Percentiles rank a stretch among this genome's conserved stretches.
Conservation (phyloP, 2,113 vertebrate species). For the Pandion haliaetus region DNA sequence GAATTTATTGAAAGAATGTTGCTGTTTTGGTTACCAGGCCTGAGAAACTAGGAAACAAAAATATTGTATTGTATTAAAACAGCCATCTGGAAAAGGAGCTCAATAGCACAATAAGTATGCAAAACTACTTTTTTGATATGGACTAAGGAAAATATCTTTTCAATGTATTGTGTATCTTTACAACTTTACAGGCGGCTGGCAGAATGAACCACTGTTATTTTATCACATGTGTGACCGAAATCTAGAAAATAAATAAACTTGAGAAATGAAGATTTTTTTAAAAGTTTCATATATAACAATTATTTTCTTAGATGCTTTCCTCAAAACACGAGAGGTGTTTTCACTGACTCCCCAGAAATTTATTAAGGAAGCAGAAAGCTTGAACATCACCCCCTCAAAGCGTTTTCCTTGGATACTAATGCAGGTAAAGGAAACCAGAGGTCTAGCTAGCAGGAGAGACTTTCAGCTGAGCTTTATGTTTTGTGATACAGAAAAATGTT, state of each 20-base stretch:
- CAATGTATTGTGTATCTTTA: not conserved
- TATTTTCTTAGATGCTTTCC: not conserved
- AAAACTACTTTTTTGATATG: not conserved
- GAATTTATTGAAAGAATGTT: not conserved
- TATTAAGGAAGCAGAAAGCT: not conserved
- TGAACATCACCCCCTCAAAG: not conserved
- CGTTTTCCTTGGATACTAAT: not conserved
- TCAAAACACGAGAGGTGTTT: not conserved
- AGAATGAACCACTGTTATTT: not conserved
- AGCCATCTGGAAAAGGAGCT: not conserved
- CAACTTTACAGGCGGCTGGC: not conserved
- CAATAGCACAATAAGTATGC: not conserved
- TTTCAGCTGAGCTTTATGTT: not conserved
- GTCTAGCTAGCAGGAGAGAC: not conserved
- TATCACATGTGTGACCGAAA: not conserved
- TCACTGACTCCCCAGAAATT: not conserved
- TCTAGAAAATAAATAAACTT: not conserved
- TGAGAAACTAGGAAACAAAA: not conserved
- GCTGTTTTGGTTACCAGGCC: not conserved
- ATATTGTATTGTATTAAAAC: not conserved
- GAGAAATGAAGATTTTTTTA: fast-evolving
- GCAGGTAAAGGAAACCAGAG: not conserved
- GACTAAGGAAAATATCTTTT: not conserved
- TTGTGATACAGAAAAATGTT: not conserved
- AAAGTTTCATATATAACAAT: not conserved